Evolutionary conservation across 2,797 vertebrate genomes (phyloP).

Genomic region (Uromys caudimaculatus): DNA sequence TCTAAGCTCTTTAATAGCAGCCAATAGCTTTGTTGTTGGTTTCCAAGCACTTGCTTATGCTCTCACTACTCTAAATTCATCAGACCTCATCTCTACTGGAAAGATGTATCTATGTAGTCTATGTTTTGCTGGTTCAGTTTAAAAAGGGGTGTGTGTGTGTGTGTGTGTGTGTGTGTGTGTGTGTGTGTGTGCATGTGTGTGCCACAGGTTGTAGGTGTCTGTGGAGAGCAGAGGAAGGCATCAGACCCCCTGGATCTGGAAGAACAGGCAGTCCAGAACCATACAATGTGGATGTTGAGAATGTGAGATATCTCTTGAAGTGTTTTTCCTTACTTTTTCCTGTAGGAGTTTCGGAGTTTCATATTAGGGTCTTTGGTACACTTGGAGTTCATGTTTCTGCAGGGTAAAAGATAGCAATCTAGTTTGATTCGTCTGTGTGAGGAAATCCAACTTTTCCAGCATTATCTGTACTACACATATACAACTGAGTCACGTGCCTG

Average conservation of each 20-base stretch:
- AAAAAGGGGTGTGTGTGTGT: not conserved
- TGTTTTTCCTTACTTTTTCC: not conserved
- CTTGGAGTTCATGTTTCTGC: not conserved
- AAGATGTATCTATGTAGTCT: not conserved
- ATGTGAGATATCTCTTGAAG: not conserved
- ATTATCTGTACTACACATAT: not conserved
- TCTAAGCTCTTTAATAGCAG: slow-evolving; percentile 38
- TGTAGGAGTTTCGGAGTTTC: not conserved
- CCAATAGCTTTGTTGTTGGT: not conserved
- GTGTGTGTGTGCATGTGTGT: not conserved
- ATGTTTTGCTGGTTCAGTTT: not conserved
- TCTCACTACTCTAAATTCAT: not conserved
- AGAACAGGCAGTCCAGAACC: not conserved
- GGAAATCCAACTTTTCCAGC: not conserved
- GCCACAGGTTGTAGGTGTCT: not conserved
- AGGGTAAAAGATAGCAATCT: not conserved
- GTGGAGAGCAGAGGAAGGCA: not conserved
- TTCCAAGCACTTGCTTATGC: not conserved
- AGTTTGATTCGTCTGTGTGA: not conserved
- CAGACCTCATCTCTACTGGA: slow-evolving; percentile 19
- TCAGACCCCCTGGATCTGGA: not conserved
- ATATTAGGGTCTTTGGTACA: not conserved
- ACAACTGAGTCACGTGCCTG: slow-evolving; percentile 11
- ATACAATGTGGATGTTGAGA: not conserved
- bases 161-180: not conserved